phyloP scores from a whole-genome alignment of 2,888 invertebrate genomes.

The Blastobasis lacticolella region DNA sequence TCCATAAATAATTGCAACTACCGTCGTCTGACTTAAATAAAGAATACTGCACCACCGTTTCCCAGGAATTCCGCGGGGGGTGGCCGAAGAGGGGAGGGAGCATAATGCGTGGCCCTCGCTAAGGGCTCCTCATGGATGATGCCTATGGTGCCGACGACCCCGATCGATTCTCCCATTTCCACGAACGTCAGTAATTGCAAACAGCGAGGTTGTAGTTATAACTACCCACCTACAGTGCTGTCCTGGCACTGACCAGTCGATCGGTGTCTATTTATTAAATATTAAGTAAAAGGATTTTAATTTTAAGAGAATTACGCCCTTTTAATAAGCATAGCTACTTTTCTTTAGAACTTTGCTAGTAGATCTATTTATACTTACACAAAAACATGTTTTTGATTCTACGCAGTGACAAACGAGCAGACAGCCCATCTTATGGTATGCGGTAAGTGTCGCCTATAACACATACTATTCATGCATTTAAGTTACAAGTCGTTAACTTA shows the following conservation, averaged over 20 bases:
- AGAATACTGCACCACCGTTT: conserved; percentile 51
- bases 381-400: too few species aligned
- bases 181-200: conserved; percentile 58
- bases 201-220: conserved; percentile 21
- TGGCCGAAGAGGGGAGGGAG: conserved; percentile 19
- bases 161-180: conserved; percentile 65
- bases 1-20: conserved; percentile 25
- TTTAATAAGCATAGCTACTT: neutral
- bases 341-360: too few species aligned
- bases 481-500: too few species aligned
- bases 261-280: too few species aligned
- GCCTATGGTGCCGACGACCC: conserved; percentile 69
- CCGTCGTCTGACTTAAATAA: conserved; percentile 37
- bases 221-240: too few species aligned
- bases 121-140: conserved; percentile 62
- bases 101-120: conserved; percentile 56
- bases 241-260: too few species aligned
- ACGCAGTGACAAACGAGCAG: too few species aligned
- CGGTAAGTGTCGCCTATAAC: too few species aligned
- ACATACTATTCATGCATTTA: too few species aligned
- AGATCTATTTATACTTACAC: too few species aligned
- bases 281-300: too few species aligned
- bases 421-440: too few species aligned
- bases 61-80: conserved; percentile 53
- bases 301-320: neutral